Percentiles rank a stretch among this genome's conserved stretches.
Conservation (phyloP, 2,113 vertebrate genomes). For the Crocuta crocuta region DNA sequence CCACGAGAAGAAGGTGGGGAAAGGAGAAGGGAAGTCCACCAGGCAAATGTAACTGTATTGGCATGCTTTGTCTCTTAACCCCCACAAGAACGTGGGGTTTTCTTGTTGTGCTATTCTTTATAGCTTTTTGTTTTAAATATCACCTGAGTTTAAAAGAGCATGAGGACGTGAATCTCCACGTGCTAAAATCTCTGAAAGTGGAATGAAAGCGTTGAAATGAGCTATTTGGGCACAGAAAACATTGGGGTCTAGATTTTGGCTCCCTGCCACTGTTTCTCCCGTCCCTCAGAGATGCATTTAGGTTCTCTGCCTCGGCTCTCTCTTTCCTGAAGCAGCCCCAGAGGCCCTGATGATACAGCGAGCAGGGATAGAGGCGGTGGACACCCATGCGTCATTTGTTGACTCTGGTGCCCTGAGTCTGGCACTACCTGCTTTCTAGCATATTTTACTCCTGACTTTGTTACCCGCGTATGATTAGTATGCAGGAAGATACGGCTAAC, state of each 20-base stretch:
- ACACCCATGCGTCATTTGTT: neutral
- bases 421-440: neutral
- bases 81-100: neutral
- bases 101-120: neutral
- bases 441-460: neutral
- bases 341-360: fast-evolving
- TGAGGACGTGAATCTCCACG: neutral
- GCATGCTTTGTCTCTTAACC: neutral
- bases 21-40: neutral
- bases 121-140: neutral
- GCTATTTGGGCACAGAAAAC: neutral
- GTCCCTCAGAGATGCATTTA: neutral
- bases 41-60: neutral
- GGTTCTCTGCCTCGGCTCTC: neutral
- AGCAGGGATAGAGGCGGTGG: neutral
- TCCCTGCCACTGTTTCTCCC: neutral
- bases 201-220: neutral
- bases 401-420: neutral
- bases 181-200: neutral
- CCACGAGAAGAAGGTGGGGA: neutral
- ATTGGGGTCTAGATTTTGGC: neutral
- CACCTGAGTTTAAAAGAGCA: neutral
- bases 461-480: neutral
- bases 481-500: neutral
- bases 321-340: neutral